phyloP scores from a whole-genome alignment of 2,888 invertebrate genomes.

The Drosophila histrio region DNA sequence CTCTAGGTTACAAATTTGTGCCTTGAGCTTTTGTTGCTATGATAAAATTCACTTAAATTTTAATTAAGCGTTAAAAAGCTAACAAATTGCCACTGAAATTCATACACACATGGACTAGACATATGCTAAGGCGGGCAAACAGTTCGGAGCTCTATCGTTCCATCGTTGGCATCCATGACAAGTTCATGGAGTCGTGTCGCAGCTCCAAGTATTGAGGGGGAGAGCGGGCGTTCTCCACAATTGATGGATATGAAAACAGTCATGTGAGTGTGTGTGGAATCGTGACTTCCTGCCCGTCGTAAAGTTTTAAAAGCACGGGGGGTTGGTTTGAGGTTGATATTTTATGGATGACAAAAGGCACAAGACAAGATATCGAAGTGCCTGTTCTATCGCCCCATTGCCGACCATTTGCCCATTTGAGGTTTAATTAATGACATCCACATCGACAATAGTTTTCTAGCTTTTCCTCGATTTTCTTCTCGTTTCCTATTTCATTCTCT shows the following conservation, averaged over 20 bases:
- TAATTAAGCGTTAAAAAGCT: slow-evolving; percentile 63
- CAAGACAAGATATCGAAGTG: slow-evolving; percentile 47
- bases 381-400: slow-evolving; percentile 36
- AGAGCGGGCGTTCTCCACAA: slow-evolving; percentile 33
- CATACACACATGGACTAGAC: slow-evolving; percentile 9
- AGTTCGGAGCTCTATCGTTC: slow-evolving; percentile 8
- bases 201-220: no score
- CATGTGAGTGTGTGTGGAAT: slow-evolving; percentile 47
- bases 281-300: slow-evolving; percentile 74
- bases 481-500: slow-evolving; percentile 8
- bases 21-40: slow-evolving; percentile 39
- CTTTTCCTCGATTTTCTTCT: not conserved
- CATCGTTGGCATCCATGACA: slow-evolving; percentile 35
- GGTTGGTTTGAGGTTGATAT: slow-evolving; percentile 30
- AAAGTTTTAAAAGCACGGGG: slow-evolving; percentile 45
- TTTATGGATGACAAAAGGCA: slow-evolving; percentile 73
- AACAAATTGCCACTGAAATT: slow-evolving; percentile 44
- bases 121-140: not conserved
- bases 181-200: slow-evolving; percentile 35
- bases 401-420: slow-evolving; percentile 62
- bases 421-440: slow-evolving; percentile 75
- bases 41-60: slow-evolving; percentile 50
- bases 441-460: slow-evolving; percentile 20
- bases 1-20: not conserved
- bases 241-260: slow-evolving; percentile 28